Percentiles rank a stretch among this genome's conserved stretches.
Conservation (phyloP, 2,113 vertebrate genomes). For the Cranoglanis bouderius region DNA sequence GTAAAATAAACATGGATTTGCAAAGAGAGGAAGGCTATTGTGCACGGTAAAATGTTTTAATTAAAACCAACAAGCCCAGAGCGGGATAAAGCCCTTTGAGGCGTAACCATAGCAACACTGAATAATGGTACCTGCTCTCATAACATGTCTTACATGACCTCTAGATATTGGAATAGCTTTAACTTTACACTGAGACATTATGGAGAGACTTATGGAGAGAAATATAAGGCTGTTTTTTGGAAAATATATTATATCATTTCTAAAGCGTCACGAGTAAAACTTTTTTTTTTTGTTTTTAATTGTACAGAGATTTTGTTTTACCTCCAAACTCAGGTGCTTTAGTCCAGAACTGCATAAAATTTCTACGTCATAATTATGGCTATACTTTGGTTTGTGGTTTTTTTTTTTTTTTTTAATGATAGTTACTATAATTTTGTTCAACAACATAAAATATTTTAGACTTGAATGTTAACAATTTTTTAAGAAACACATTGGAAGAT, state of each 20-base stretch:
- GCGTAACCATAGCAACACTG: constrained; percentile 1
- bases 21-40: neutral
- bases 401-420: too few species aligned
- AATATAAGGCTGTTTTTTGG: neutral
- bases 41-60: neutral
- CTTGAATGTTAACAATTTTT: too few species aligned
- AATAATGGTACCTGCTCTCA: neutral
- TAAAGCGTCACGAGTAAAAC: neutral
- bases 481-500: too few species aligned
- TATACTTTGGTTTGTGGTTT: too few species aligned
- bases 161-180: neutral
- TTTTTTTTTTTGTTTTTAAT: neutral
- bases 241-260: neutral
- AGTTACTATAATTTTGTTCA: neutral
- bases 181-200: neutral
- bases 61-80: constrained; percentile 7
- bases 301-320: neutral
- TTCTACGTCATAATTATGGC: neutral
- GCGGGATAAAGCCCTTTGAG: neutral
- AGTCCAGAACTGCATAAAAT: neutral
- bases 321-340: neutral
- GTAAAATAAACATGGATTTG: neutral
- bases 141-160: neutral
- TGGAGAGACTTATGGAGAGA: neutral
- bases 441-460: neutral